Base-by-base conservation (phyloP, 2,888 invertebrate genomes). In the Heliconius hortense region DNA sequence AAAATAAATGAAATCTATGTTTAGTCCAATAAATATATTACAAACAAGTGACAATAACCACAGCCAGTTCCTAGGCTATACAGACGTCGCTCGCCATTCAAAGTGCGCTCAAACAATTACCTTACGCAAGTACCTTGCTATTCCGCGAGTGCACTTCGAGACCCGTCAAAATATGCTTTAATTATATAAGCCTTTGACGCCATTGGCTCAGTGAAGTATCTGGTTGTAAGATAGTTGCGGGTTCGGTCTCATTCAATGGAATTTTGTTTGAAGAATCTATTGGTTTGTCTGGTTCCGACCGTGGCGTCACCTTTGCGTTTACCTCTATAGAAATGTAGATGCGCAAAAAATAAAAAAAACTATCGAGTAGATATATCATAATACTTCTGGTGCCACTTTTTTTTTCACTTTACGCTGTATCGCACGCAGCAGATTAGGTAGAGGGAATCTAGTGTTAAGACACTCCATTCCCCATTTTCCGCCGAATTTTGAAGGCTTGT, bases 101-200 rank as follows among this genome's bases (percentile, higher is more conserved):
- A 82, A 81, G 81, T 78, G 84, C 88, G 86, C 84, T 77, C 85
- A 81, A 80, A 83, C 89, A 85, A 89, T 88, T 87, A 88, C 79
- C 78, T 90, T 90, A 86, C 88, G 88, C 87, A 89, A 89, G 83
- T 84, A 83, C 84, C 83, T 87, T 82, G 80, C 81, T 84, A 88
- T 88, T 87, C 88, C 60, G 70, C 43, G 81, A 81, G 81, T 80
- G 79, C 81, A 68, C 78, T 77, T 79, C 72, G 67, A 80, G 77
- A 79, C 79, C 78, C 77, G 78, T 77, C 76, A 71, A 82, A 84
- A 86, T 86, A 83, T 82, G 79, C 84, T 84, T 85, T 87, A 88
- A 88, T 90, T 90, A 84, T 87, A 88, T 88, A 89, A 90, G 84
- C 78, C 74, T 26, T 26, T 28, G 43, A 59, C 39, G 13, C 39